Evolutionary conservation across 2,888 invertebrate species (phyloP).

Genomic region (Dolomedes plantarius): DNA sequence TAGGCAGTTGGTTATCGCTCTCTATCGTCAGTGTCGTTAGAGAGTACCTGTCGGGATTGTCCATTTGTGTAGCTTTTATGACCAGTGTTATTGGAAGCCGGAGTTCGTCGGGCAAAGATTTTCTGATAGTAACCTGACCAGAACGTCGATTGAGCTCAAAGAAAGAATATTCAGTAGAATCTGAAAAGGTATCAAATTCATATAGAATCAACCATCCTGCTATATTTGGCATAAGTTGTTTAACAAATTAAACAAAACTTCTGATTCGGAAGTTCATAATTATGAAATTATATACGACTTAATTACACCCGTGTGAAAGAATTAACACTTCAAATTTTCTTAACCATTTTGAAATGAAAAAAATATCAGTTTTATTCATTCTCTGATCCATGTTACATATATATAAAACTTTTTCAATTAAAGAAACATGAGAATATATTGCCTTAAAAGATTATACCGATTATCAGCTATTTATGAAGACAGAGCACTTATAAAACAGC

Average conservation of each 20-base stretch:
- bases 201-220: neutral
- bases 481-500: no score
- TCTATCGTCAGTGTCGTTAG: slow-evolving; percentile 86
- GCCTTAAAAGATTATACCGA: no score
- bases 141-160: slow-evolving; percentile 82
- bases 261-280: no score
- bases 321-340: no score
- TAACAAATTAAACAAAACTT: neutral
- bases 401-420: no score
- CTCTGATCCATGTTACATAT: no score
- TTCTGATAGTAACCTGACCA: slow-evolving; percentile 81
- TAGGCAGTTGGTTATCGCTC: slow-evolving; percentile 80
- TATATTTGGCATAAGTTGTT: neutral
- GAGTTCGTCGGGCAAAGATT: slow-evolving; percentile 78
- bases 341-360: no score
- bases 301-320: no score
- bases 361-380: no score
- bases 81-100: slow-evolving; percentile 73
- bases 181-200: slow-evolving; percentile 76
- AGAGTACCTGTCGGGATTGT: slow-evolving; percentile 92
- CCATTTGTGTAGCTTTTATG: slow-evolving; percentile 78
- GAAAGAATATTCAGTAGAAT: slow-evolving; percentile 81
- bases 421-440: no score
- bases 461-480: no score
- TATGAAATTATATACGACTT: no score